Evolutionary conservation across 2,797 vertebrate species (phyloP).

Genomic region (Megaceryle alcyon): DNA sequence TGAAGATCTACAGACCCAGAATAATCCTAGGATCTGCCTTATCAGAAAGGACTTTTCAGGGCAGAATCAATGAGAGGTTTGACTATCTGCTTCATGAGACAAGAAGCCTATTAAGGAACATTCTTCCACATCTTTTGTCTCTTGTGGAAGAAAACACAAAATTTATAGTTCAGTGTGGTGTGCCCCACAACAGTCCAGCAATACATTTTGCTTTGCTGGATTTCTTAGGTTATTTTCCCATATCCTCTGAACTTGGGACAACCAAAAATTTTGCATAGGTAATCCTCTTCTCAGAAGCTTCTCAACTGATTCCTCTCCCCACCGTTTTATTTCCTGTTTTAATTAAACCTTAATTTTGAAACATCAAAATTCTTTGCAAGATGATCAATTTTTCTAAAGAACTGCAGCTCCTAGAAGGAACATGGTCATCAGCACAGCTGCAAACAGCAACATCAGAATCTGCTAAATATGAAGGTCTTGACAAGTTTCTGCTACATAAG

Average conservation of each 20-base stretch:
- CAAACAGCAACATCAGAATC: background rate
- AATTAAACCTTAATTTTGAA: background rate
- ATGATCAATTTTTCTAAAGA: background rate
- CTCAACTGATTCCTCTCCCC: background rate
- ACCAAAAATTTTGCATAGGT: accelerated
- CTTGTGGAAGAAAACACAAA: background rate
- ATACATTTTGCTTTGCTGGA: background rate
- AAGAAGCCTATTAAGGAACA: background rate
- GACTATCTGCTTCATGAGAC: background rate
- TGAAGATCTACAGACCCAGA: background rate
- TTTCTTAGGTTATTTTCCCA: background rate
- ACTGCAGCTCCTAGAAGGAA: background rate
- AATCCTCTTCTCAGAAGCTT: background rate
- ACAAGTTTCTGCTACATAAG: background rate
- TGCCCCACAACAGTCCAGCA: background rate
- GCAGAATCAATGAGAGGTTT: background rate
- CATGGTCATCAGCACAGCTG: background rate
- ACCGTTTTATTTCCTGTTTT: background rate
- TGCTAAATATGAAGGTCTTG: background rate
- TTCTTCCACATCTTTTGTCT: background rate
- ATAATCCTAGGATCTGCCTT: background rate
- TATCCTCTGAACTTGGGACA: background rate
- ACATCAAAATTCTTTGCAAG: background rate
- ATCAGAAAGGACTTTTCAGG: background rate
- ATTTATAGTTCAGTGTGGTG: background rate